Conservation (phyloP, 2,113 vertebrate genomes). For the Nyctereutes procyonoides region DNA sequence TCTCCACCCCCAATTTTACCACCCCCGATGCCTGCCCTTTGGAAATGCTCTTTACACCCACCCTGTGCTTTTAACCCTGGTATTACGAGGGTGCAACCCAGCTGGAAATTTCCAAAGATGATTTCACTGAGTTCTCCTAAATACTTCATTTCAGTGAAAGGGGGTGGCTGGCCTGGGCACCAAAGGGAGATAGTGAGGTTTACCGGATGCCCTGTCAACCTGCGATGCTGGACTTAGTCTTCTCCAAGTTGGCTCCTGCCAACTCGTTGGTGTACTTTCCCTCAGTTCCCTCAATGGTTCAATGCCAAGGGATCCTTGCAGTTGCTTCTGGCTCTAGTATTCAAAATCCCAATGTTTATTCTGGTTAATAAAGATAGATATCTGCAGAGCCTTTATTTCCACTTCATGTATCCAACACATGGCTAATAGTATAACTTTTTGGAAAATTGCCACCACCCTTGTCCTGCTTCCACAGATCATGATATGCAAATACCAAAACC, state of each 20-base stretch:
- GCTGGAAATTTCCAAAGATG: slow-evolving; percentile 58
- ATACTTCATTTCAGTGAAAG: slow-evolving; percentile 22
- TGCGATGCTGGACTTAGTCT: background rate
- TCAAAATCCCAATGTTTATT: background rate
- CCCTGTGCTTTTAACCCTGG: slow-evolving; percentile 47
- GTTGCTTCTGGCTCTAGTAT: background rate
- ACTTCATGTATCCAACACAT: background rate
- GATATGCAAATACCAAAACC: background rate
- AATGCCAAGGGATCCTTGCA: background rate
- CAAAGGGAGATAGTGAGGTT: background rate
- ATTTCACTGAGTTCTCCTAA: background rate
- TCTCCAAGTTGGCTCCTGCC: too few species aligned
- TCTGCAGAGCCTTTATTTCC: background rate
- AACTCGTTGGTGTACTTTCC: background rate
- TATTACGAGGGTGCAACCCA: slow-evolving; percentile 42
- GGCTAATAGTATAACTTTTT: background rate
- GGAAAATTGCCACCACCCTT: background rate
- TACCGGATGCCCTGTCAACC: background rate
- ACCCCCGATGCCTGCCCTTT: slow-evolving; percentile 16
- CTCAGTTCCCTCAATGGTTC: background rate
- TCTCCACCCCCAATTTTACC: background rate
- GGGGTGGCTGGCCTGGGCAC: background rate
- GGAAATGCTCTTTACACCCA: slow-evolving; percentile 49
- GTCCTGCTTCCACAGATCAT: background rate
- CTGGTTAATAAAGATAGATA: background rate